A percentile compares a stretch with the other conserved stretches of the same genome.
Conservation (phyloP, 1,140 invertebrate species). For the Aphelenchoides besseyi region DNA sequence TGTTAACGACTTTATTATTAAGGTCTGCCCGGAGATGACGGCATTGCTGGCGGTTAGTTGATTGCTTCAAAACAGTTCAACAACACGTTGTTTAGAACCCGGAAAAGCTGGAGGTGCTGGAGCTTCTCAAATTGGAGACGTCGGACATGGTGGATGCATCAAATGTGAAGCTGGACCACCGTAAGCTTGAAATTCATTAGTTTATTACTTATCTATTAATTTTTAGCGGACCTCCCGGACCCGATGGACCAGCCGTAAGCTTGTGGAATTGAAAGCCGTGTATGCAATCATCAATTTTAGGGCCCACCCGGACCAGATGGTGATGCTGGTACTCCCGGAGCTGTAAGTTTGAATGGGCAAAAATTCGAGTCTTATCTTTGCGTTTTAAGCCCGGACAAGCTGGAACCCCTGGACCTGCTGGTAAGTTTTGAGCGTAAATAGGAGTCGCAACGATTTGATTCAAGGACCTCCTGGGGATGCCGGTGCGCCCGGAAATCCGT, state of each 20-base stretch:
- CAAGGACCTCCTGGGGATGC: not conserved
- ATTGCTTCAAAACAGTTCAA: not conserved
- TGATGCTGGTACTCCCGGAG: not conserved
- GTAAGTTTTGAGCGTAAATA: no score
- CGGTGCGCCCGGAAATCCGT: not conserved
- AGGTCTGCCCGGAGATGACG: not conserved
- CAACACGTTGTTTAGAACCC: not conserved
- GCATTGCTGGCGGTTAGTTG: not conserved
- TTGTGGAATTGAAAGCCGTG: not conserved
- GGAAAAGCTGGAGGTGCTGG: constrained; percentile 13
- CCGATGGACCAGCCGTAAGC: not conserved
- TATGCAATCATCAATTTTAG: not conserved
- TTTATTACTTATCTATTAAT: not conserved
- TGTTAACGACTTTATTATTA: not conserved
- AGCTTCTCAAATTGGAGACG: constrained; percentile 12
- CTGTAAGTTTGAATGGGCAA: not conserved
- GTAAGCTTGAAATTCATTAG: not conserved
- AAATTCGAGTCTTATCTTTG: not conserved
- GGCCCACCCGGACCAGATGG: not conserved
- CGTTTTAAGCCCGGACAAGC: not conserved
- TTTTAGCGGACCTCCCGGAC: not conserved
- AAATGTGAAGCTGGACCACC: constrained; percentile 14
- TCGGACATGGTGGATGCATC: constrained; percentile 19
- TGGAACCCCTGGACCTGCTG: not conserved
- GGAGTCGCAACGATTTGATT: no score